Evolutionary conservation across 2,797 vertebrate genomes (phyloP).

Genomic region (Eospalax fontanierii): DNA sequence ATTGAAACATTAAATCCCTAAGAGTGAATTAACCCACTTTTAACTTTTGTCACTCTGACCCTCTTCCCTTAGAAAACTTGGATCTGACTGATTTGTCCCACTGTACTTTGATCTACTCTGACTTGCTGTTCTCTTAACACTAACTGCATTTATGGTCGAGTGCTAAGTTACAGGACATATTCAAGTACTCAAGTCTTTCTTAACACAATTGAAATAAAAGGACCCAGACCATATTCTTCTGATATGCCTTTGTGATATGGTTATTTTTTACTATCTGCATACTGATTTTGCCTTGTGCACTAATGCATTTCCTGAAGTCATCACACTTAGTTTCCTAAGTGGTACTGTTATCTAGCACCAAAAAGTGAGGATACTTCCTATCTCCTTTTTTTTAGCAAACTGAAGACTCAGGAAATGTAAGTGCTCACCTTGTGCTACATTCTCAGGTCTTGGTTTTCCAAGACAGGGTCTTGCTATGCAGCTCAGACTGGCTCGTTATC

Average conservation of each 20-base stretch:
- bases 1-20: neutral
- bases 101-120: neutral
- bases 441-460: neutral
- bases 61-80: neutral
- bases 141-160: neutral
- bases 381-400: neutral
- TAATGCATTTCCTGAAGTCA: neutral
- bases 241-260: neutral
- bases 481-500: neutral
- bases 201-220: conserved; percentile 1
- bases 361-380: neutral
- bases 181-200: neutral
- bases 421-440: neutral
- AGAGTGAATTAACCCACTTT: neutral
- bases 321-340: neutral
- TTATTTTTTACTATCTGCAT: neutral
- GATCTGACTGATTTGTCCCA: neutral
- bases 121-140: neutral
- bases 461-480: neutral
- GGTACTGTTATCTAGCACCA: neutral
- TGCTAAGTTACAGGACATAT: neutral
- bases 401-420: neutral
- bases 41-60: neutral
- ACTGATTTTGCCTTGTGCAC: neutral
- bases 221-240: neutral